Conservation (phyloP, 2,888 invertebrate genomes). For the Geophilus truncorum region DNA sequence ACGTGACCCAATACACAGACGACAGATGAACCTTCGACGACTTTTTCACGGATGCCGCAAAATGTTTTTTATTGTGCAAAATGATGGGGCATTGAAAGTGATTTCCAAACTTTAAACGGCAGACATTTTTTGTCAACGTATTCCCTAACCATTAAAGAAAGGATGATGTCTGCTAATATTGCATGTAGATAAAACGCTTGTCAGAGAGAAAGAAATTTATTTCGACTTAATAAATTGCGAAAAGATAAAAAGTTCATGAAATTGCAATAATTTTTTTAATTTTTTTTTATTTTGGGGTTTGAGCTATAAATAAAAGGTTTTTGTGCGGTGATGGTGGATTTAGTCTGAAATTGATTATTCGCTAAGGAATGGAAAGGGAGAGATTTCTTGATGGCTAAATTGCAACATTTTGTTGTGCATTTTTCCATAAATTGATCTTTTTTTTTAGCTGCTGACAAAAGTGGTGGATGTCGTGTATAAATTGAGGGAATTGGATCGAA, state of each 20-base stretch:
- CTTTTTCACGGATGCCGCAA: background rate
- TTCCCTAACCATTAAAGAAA: background rate
- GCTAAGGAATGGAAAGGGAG: background rate
- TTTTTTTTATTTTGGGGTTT: too few species aligned
- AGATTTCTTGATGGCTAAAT: background rate
- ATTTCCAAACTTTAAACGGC: background rate
- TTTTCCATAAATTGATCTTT: constrained; percentile 13
- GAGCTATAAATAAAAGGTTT: background rate
- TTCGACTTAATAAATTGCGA: too few species aligned
- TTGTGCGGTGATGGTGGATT: background rate
- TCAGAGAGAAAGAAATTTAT: too few species aligned
- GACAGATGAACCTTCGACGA: background rate
- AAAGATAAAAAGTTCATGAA: too few species aligned
- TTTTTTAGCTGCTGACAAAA: background rate
- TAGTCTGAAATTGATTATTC: background rate
- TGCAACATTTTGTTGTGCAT: constrained; percentile 21
- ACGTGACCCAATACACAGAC: constrained; percentile 19
- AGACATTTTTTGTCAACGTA: background rate
- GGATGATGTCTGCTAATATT: background rate
- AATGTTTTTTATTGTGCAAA: background rate
- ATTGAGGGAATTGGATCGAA: background rate
- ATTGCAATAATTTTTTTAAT: too few species aligned
- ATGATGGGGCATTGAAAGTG: background rate
- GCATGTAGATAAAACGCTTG: too few species aligned
- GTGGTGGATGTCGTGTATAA: constrained; percentile 21